Evolutionary conservation across 2,797 vertebrate species (phyloP).

Genomic region (Sarcoramphus papa): DNA sequence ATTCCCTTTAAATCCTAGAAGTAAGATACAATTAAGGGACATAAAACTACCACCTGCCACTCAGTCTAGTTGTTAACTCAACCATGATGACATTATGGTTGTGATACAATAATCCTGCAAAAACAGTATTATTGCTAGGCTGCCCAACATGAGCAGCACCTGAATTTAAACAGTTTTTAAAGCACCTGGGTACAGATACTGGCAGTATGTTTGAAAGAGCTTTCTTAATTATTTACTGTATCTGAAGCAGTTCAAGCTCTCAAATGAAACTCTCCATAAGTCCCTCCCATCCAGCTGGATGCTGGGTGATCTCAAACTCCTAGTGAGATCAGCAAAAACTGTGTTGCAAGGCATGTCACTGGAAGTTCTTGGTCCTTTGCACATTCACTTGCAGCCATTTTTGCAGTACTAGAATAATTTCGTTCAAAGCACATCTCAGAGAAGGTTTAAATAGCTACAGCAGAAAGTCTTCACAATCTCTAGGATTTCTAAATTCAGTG

Average conservation of each 20-base stretch:
- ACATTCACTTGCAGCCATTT: neutral
- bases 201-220: neutral
- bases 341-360: neutral
- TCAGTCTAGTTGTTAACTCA: neutral
- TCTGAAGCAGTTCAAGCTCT: neutral
- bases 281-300: neutral
- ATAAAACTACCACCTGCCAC: conserved; percentile 22
- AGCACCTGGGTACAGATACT: neutral
- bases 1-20: neutral
- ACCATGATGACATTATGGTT: neutral
- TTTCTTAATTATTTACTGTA: neutral
- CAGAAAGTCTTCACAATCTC: neutral
- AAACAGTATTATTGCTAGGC: neutral
- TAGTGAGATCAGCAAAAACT: neutral
- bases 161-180: neutral
- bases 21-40: neutral
- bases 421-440: neutral
- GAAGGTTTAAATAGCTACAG: neutral
- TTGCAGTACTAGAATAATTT: neutral
- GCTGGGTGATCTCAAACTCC: neutral
- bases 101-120: neutral
- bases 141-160: neutral
- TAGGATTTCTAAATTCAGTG: neutral
- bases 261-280: neutral
- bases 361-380: neutral